These are phyloP conservation scores for Flexamia atlantica DNA, from an alignment of 2,888 invertebrate genomes.

Conservation along the genomic window DNA sequence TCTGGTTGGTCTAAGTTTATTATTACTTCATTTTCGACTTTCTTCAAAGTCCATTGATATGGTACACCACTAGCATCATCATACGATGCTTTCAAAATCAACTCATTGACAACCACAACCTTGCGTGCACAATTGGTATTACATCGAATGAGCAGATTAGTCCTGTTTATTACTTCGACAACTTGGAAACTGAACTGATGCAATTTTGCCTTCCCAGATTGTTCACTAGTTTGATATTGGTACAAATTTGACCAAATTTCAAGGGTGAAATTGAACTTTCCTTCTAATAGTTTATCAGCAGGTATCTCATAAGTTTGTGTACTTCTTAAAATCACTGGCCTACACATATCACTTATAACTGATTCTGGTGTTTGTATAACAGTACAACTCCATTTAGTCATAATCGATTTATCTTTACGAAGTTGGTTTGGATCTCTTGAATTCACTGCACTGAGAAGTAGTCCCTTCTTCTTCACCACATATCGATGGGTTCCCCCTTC, in stretches of 20 bases:
- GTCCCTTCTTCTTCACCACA: neutral
- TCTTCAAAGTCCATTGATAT: neutral
- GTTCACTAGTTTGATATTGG: neutral
- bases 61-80: neutral
- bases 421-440: constrained; percentile 1
- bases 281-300: neutral
- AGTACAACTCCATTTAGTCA: constrained; percentile 1
- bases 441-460: neutral
- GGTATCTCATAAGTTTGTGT: neutral
- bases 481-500: neutral
- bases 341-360: neutral
- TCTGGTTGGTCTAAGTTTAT: neutral
- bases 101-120: neutral
- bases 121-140: neutral
- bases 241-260: constrained; percentile 13
- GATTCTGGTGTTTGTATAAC: neutral
- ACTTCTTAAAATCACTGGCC: neutral
- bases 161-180: neutral
- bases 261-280: constrained; percentile 6
- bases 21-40: neutral
- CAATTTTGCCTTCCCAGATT: neutral
- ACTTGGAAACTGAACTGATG: neutral
- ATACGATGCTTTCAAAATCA: neutral
- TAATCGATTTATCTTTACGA: neutral
- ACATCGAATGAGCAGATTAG: neutral